Evolutionary conservation across 2,113 vertebrate species (phyloP), one percentile per base, ranked within the genome.

Genomic region (Platysteira castanea): DNA sequence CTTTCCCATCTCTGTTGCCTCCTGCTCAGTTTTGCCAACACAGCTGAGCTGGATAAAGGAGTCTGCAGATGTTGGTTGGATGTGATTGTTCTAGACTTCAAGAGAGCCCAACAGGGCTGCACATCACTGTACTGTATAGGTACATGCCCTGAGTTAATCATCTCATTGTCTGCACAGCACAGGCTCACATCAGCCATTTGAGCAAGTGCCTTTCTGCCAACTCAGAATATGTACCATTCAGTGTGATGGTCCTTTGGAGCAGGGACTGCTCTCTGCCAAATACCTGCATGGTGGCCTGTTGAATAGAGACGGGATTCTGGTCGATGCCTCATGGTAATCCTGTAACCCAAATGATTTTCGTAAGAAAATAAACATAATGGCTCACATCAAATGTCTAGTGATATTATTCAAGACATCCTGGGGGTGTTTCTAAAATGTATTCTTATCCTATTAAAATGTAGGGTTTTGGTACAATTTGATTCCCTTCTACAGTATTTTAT

Each of bases 361-460:
- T 60, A 70, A 77, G 49, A 54, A 93, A 93, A 91, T 84, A 86
- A 92, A 92, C 54, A 68, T 41, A 78, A 93, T 53, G 42, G 37
- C 47, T 88, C n/a, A 81, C 26, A 74, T 78, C 54, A 80, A 93
- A 71, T 41, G 15, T 44, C 47, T 85, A 86, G 86, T 67, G 56
- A 84, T 60, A 47, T 21, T 84, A 15, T 86, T 92, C 52, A 81
- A 84, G 44, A 20, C 28, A 60, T 94, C 47, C 75, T 92, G 26
- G 4, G 11, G 26, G 41, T 75, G 28, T 70, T 95, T 86, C 60
- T 92, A 61, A 70, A 90, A 61, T 64, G 3, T 52, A 31, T 89
- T 91, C 57, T 81, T 69, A 74, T 82, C 15, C 42, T 77, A 92
- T 74, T 84, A 93, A 95, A 96, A 88, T 81, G 31, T 47, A 88